Evolutionary conservation across 2,888 invertebrate genomes (phyloP).

Genomic region (Drepanosiphum platanoidis): DNA sequence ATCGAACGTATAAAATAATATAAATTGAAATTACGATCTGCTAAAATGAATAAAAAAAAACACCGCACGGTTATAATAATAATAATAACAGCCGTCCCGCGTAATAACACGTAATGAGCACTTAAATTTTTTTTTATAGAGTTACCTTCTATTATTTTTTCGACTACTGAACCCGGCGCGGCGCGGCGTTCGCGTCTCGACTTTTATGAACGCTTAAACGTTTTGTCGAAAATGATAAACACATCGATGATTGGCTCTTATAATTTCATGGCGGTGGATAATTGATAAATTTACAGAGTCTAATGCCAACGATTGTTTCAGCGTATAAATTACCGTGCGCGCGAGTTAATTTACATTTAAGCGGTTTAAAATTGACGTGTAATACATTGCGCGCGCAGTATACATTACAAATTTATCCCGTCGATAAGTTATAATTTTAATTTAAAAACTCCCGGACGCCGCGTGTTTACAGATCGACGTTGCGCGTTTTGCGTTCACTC

Average conservation of each 20-base stretch:
- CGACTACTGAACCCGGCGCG: no score
- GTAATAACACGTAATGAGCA: neutral
- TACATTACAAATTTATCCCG: no score
- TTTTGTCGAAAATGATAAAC: no score
- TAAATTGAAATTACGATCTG: neutral
- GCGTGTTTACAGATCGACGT: neutral
- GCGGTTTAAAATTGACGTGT: neutral
- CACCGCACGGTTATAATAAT: no score
- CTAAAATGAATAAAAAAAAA: no score
- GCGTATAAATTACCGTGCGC: neutral
- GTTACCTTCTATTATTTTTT: neutral
- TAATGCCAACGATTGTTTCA: no score
- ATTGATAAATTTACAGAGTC: neutral
- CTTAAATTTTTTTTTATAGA: neutral
- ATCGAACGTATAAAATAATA: neutral
- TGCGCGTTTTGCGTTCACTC: conserved; percentile 1
- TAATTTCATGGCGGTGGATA: neutral
- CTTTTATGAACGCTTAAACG: no score
- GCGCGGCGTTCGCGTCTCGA: no score
- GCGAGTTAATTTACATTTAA: neutral
- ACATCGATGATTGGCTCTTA: no score
- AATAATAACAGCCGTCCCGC: no score
- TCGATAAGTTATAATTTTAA: conserved; percentile 19
- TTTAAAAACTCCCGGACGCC: conserved; percentile 12
- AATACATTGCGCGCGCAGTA: neutral